Evolutionary conservation across 2,113 vertebrate genomes (phyloP).

Genomic region (Malurus melanocephalus): DNA sequence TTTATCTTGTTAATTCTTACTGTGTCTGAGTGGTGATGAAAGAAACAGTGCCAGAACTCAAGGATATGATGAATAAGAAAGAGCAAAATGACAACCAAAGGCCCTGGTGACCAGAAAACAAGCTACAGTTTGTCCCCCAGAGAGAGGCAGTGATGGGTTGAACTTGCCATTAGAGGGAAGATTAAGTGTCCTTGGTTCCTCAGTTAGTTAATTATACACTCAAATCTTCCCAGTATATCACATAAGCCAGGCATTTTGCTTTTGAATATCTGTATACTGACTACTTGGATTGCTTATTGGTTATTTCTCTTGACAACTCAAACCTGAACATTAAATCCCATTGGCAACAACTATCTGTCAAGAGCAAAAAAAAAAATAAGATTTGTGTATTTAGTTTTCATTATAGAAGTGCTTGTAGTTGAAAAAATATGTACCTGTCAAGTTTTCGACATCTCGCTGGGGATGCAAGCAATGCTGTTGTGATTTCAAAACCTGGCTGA

Average conservation of each 20-base stretch:
- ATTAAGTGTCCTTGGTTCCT: conserved; percentile 88
- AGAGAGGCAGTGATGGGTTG: conserved; percentile 79
- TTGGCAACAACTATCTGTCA: conserved; percentile 88
- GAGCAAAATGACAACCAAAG: conserved; percentile 83
- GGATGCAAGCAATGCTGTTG: conserved; percentile 83
- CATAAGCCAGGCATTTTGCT: conserved; percentile 77
- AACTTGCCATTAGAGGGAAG: conserved; percentile 89
- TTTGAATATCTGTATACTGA: conserved; percentile 79
- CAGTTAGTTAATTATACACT: conserved; percentile 93
- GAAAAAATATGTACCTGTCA: conserved; percentile 95
- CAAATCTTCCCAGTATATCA: conserved; percentile 78
- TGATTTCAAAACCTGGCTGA: conserved; percentile 91
- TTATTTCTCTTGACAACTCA: conserved; percentile 92
- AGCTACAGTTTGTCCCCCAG: conserved; percentile 81
- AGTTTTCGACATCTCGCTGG: conserved; percentile 84
- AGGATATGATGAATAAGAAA: conserved; percentile 85
- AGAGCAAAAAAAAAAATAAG: conserved; percentile 69
- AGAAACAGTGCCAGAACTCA: conserved; percentile 79
- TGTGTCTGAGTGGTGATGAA: conserved; percentile 84
- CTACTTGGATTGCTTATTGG: conserved; percentile 91
- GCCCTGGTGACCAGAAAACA: conserved; percentile 82
- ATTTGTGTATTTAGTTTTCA: conserved; percentile 95
- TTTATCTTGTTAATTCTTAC: conserved; percentile 83
- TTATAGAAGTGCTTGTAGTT: conserved; percentile 85
- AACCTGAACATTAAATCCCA: conserved; percentile 90